phyloP scores from a whole-genome alignment of 2,113 vertebrate genomes.

The Zonotrichia leucophrys region DNA sequence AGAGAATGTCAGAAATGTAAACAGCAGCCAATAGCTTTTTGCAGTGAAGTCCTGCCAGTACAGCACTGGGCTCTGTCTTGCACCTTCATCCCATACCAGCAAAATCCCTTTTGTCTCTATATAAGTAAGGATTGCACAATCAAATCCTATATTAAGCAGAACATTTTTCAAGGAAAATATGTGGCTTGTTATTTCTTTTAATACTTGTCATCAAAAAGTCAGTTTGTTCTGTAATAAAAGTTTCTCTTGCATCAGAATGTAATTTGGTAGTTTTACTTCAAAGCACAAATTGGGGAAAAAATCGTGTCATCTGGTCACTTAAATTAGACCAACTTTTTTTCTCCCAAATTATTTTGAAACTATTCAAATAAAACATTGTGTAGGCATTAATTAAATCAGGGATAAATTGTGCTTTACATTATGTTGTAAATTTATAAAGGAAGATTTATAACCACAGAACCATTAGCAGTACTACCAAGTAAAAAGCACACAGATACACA shows the following conservation, averaged over 20 bases:
- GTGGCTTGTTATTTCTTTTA: not conserved
- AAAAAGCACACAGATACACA: not conserved
- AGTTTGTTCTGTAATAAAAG: not conserved
- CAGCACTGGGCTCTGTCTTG: not conserved
- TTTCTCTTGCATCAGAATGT: not conserved
- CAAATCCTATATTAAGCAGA: not conserved
- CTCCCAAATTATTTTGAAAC: not conserved
- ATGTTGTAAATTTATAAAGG: not conserved
- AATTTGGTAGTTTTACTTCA: not conserved
- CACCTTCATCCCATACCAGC: not conserved
- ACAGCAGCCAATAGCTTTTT: constrained; percentile 20
- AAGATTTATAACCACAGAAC: not conserved
- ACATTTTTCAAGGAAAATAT: not conserved
- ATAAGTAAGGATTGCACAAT: not conserved
- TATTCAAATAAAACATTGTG: not conserved
- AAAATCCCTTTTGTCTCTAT: not conserved
- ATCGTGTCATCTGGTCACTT: not conserved
- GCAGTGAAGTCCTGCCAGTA: not conserved
- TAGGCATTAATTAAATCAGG: not conserved
- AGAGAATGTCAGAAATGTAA: constrained; percentile 46
- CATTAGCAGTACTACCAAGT: not conserved
- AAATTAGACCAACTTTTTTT: not conserved
- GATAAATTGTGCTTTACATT: not conserved
- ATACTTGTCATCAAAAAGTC: not conserved
- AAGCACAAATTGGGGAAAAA: not conserved